A percentile compares a stretch with the other conserved stretches of the same genome.
These are phyloP conservation scores for Rhipidura dahli DNA, from an alignment of 2,113 vertebrate genomes.

Conservation along the genomic window DNA sequence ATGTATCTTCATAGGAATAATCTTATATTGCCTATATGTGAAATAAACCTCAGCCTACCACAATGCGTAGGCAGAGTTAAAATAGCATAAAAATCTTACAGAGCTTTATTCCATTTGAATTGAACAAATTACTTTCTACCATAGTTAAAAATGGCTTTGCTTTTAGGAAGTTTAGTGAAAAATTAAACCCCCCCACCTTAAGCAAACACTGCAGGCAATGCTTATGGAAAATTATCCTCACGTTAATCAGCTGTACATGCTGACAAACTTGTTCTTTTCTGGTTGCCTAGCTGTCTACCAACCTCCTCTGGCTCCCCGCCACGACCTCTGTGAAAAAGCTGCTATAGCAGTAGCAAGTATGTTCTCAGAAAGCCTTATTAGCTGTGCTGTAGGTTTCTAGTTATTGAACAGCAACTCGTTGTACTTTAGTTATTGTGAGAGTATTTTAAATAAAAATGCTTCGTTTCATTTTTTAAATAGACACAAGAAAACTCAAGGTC, in stretches of 20 bases:
- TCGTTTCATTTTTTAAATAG: not conserved
- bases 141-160: not conserved
- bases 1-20: not conserved
- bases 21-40: not conserved
- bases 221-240: constrained; percentile 62
- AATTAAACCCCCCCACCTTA: constrained; percentile 29
- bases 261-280: constrained; percentile 71
- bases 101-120: not conserved
- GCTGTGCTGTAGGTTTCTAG: not conserved
- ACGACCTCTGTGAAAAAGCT: constrained; percentile 56
- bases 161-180: constrained; percentile 25
- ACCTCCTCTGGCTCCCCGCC: constrained; percentile 28
- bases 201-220: constrained; percentile 20
- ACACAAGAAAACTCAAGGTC: not conserved
- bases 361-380: constrained; percentile 17
- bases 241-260: constrained; percentile 68
- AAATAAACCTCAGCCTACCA: not conserved
- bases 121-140: not conserved
- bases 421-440: not conserved
- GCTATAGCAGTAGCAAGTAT: not conserved
- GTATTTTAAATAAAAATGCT: not conserved
- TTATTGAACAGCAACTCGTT: not conserved
- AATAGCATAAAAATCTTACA: not conserved
- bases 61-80: not conserved
- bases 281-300: constrained; percentile 60